Evolutionary conservation across 1,140 invertebrate species (phyloP).

Genomic region (Papilio polyxenes): DNA sequence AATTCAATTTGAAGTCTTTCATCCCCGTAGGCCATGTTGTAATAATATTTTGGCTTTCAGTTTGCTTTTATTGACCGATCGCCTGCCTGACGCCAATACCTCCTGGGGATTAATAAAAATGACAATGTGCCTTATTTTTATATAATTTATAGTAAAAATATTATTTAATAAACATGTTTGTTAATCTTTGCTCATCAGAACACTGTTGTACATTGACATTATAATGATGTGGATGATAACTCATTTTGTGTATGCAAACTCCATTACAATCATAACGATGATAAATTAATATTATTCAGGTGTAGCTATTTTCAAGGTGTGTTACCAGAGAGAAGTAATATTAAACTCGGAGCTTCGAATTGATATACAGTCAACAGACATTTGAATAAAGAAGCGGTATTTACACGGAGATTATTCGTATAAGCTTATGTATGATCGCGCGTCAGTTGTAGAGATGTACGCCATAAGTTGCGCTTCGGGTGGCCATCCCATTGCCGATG

Average conservation of each 20-base stretch:
- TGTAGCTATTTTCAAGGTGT: background rate
- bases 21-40: no score
- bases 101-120: background rate
- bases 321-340: background rate
- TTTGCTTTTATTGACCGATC: no score
- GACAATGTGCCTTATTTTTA: background rate
- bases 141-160: no score
- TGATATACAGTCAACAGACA: conserved; percentile 11
- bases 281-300: conserved; percentile 10
- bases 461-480: conserved; percentile 66
- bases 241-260: background rate
- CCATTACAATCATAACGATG: background rate
- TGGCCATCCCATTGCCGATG: conserved; percentile 56
- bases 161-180: background rate
- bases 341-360: background rate
- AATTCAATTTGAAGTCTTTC: no score
- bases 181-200: background rate
- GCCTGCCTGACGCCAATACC: no score
- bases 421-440: conserved; percentile 32
- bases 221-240: background rate
- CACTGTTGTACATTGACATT: background rate
- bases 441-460: conserved; percentile 52
- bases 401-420: conserved; percentile 32
- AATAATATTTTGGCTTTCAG: no score
- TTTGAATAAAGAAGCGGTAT: conserved; percentile 31